Base-by-base conservation (phyloP, 2,113 vertebrate species). In the Prionailurus bengalensis region DNA sequence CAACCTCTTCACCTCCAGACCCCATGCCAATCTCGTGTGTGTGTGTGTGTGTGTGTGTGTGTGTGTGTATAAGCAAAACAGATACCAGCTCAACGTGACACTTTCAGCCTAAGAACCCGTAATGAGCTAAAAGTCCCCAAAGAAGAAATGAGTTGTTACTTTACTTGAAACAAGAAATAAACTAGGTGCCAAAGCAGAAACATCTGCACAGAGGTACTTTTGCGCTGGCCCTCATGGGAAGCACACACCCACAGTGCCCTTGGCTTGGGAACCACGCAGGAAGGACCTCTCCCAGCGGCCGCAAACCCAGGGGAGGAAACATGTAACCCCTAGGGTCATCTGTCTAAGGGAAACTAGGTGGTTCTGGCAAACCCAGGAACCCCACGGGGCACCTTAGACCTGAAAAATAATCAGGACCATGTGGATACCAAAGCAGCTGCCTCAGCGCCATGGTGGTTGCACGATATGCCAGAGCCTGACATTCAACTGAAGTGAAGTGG, bases 81-180 rank as follows among this genome's bases (percentile, higher is more conserved):
- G 33, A 55, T 74, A 86, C 55, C 29, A 73, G 63, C 4, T 15
- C 16, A 36, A 42, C 15, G 1, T 13, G 11, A 3, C 17, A 17
- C 8, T 79, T 85, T 68, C 55, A 87, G 70, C 48, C 63, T 73
- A n/a, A 89, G 94, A 79, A 89, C n/a, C 19, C 27, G 74, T 19
- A 36, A 53, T 51, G 71, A 76, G 68, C 31, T 33, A 78, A 80
- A 0, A 88, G 84, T 39, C 66, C 58, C 68, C 42, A 48, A 61
- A 94, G 86, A 89, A 91, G 65, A 91, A 16, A 51, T 23, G 36
- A 81, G 42, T 6, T 63, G 45, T 11, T 45, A 39, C 14, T 84
- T 90, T 39, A 61, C n/a, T 55, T 36, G 45, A 84, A 68, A 94
- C 14, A 92, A 73, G 58, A 76, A 70, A 83, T 42, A 66, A 80